phyloP scores from a whole-genome alignment of 2,797 vertebrate species.

The Diglossa cyanea region DNA sequence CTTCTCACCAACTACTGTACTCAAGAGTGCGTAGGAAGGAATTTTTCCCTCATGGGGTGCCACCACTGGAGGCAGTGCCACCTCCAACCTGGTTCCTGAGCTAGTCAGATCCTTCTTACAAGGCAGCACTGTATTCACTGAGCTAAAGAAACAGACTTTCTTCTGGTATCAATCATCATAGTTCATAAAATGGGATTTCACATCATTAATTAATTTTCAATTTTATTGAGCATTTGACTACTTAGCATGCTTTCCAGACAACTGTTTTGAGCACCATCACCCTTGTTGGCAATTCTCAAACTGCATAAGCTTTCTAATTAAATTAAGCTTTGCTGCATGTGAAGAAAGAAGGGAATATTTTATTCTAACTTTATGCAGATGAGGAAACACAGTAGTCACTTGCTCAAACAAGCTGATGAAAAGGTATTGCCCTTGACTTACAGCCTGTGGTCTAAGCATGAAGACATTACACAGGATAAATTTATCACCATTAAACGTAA shows the following conservation, averaged over 20 bases:
- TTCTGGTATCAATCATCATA: not conserved
- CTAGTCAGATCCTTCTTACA: not conserved
- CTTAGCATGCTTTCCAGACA: conserved; percentile 15
- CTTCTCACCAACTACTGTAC: not conserved
- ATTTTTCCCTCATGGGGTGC: not conserved
- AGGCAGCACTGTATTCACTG: not conserved
- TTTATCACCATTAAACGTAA: not conserved
- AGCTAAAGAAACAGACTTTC: not conserved
- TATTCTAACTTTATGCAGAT: not conserved
- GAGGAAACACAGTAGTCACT: not conserved
- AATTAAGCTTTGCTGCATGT: not conserved
- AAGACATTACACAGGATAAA: not conserved
- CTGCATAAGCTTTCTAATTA: not conserved
- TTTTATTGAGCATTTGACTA: conserved; percentile 41
- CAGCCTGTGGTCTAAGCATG: not conserved
- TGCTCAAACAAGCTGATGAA: not conserved
- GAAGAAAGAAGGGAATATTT: not conserved
- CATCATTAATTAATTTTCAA: conserved; percentile 13
- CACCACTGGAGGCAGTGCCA: not conserved
- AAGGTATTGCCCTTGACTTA: not conserved
- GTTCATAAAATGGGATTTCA: conserved; percentile 33
- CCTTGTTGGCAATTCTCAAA: not conserved
- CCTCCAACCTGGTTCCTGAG: not conserved
- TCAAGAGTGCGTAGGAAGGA: not conserved
- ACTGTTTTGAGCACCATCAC: not conserved